Base-by-base conservation (phyloP, 2,797 vertebrate species). In the Xenentodon cancila region DNA sequence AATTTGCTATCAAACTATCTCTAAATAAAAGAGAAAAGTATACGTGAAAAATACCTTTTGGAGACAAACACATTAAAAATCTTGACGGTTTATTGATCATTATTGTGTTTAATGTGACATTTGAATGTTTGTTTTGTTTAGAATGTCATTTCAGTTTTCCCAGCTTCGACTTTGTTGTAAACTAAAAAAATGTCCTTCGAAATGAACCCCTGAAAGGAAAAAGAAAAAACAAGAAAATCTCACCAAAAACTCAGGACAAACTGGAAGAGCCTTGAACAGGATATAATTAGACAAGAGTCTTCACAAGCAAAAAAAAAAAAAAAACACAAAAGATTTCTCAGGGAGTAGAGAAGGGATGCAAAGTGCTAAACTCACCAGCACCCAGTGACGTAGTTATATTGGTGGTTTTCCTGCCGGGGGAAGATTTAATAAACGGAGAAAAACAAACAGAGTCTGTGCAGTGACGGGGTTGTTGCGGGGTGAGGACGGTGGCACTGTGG, bases 381-480 rank as follows among this genome's bases (percentile, higher is more conserved):
- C 30, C 61, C 57, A 8, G 84, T 95, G 95, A 95, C 94, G 93
- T 94, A 87, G 69, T 82, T 87, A 81, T 61, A 71, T 64, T 82
- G 82, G 81, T 90, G 65, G 72, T 85, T 91, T 95, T 95, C 94
- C 93, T 93, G 91, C 77, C 84, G 73, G 65, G 88, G 89, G 80
- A 73, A 88, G 87, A 92, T 94, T 92, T 93, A 91, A 92, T 93
- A 89, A 92, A 93, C 87, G 89, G 93, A 91, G 86, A 92, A 95
- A 96, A 96, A 97, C 93, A 96, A 96, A 96, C 95, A 94, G 42
- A 75, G 75, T n/a, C 62, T 73, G 80, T 60, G 79, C 87, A 79
- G 77, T 92, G 89, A 77, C 86, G 82, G 74, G 81, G 78, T 84
- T 79, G 66, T 47, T 60, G 77, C 34, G 34, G 34, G 34, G 34